Percentiles rank a stretch among this genome's conserved stretches.
Evolutionary conservation across 2,797 vertebrate species (phyloP).

Genomic region (Prionace glauca): DNA sequence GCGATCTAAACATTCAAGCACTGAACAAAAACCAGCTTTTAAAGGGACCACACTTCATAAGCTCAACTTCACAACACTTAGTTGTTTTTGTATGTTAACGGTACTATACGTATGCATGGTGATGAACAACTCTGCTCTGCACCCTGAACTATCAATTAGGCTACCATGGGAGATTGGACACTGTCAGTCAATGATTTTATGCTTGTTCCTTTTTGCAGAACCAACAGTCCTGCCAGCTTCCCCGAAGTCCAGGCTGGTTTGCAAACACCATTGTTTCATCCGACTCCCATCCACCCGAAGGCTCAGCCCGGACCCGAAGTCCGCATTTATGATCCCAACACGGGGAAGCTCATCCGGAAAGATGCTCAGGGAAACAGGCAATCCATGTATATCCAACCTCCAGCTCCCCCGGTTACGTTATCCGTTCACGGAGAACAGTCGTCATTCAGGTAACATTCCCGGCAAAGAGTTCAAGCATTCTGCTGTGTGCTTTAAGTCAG

Average conservation of each 20-base stretch:
- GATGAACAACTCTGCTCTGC: neutral
- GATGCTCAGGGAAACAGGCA: conserved; percentile 57
- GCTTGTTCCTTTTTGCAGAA: conserved; percentile 56
- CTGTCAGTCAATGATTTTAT: neutral
- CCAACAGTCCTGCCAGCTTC: conserved; percentile 74
- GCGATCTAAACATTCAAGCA: no score
- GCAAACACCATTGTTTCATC: conserved; percentile 68
- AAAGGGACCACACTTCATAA: no score
- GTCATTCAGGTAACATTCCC: conserved; percentile 72
- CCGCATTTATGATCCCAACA: conserved; percentile 82
- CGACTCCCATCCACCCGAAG: conserved; percentile 69
- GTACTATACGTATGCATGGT: neutral
- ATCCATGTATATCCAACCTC: conserved; percentile 60
- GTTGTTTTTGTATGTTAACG: neutral
- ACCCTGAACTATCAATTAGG: neutral
- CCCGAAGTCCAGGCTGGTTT: conserved; percentile 61
- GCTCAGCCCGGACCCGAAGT: conserved; percentile 65
- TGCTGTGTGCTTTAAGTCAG: neutral
- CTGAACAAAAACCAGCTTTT: no score
- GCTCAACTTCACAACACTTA: no score
- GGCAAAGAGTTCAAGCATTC: neutral
- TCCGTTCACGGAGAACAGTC: conserved; percentile 67
- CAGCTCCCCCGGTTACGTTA: conserved; percentile 56
- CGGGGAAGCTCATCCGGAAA: conserved; percentile 87
- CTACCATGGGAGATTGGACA: no score